phyloP scores from a whole-genome alignment of 2,797 vertebrate genomes.

The Denticeps clupeoides region DNA sequence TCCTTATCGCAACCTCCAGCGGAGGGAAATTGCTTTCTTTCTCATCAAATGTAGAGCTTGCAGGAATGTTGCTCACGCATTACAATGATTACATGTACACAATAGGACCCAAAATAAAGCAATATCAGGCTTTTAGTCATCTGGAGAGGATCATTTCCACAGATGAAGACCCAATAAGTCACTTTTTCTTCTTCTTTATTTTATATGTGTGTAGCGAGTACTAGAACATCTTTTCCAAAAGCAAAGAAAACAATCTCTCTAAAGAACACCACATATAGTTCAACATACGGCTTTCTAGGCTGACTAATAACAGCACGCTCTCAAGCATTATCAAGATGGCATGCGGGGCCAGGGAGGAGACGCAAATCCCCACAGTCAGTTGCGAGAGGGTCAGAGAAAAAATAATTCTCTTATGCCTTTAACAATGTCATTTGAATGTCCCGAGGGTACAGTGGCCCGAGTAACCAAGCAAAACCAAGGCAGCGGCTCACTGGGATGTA shows the following conservation, averaged over 20 bases:
- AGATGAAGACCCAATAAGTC: constrained; percentile 1
- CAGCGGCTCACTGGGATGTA: background rate
- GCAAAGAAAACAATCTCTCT: constrained; percentile 7
- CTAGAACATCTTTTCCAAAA: background rate
- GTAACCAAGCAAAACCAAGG: constrained; percentile 3
- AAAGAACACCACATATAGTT: constrained; percentile 4
- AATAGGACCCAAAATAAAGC: background rate
- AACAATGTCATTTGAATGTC: constrained; percentile 10
- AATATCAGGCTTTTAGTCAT: background rate
- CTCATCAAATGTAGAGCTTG: background rate
- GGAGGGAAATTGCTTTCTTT: background rate
- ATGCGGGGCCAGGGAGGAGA: constrained; percentile 5
- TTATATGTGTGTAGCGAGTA: background rate
- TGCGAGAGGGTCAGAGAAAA: constrained; percentile 8
- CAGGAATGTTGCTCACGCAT: background rate
- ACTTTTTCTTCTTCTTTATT: constrained; percentile 5
- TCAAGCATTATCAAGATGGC: constrained; percentile 12
- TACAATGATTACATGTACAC: background rate
- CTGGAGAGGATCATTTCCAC: background rate
- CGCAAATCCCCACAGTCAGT: constrained; percentile 1
- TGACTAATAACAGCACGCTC: constrained; percentile 17
- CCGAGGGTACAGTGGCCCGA: constrained; percentile 9
- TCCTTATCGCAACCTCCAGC: background rate
- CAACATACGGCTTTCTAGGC: constrained; percentile 2
- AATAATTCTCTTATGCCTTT: constrained; percentile 10